Evolutionary conservation across 2,888 invertebrate genomes (phyloP).

Genomic region (Sphecodes monilicornis): DNA sequence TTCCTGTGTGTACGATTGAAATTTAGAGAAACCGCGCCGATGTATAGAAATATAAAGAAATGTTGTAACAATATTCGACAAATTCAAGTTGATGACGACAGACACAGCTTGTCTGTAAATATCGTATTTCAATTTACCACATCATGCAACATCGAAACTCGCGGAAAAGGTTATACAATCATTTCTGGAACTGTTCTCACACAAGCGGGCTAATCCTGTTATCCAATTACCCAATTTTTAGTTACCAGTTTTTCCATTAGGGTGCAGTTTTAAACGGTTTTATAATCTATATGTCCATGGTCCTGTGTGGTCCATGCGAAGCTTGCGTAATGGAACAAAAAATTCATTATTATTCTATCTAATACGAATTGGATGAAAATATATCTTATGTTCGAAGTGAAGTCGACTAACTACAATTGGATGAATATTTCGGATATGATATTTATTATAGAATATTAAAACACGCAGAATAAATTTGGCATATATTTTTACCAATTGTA

Average conservation of each 20-base stretch:
- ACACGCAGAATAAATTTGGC: neutral
- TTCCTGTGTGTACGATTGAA: neutral
- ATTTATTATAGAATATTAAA: neutral
- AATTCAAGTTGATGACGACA: conserved; percentile 4
- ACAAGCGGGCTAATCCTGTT: conserved; percentile 32
- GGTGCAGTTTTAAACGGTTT: neutral
- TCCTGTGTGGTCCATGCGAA: neutral
- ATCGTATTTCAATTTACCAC: conserved; percentile 29
- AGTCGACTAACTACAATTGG: neutral
- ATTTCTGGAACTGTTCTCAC: conserved; percentile 43
- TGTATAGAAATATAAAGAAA: neutral
- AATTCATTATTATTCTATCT: neutral
- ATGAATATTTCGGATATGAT: neutral
- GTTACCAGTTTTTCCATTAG: conserved; percentile 12
- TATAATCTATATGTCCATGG: neutral
- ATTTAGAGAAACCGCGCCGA: neutral
- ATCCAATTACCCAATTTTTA: conserved; percentile 34
- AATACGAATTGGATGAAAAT: neutral
- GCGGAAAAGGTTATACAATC: conserved; percentile 46
- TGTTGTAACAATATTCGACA: neutral
- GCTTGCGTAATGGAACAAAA: neutral
- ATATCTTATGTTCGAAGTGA: neutral
- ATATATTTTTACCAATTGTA: no score
- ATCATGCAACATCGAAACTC: conserved; percentile 27
- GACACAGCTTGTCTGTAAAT: conserved; percentile 22